Conservation (phyloP, 2,888 invertebrate species). For the Nemoura dubitans region DNA sequence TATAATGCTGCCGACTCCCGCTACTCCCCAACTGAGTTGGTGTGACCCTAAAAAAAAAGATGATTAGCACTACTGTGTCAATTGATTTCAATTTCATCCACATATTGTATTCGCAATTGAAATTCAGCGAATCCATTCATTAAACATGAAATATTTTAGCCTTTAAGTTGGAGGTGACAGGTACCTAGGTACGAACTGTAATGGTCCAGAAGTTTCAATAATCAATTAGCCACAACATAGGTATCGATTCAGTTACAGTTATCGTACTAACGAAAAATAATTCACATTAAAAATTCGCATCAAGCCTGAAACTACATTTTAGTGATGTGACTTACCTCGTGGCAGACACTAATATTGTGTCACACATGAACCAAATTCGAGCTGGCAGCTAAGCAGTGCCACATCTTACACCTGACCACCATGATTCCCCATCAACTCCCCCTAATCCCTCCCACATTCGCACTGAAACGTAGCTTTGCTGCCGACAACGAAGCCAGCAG, state of each 20-base stretch:
- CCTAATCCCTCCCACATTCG: background rate
- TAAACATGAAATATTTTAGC: background rate
- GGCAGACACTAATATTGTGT: slow-evolving; percentile 17
- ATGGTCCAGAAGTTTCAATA: slow-evolving; percentile 7
- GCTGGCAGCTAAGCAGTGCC: slow-evolving; percentile 28
- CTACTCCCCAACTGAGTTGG: background rate
- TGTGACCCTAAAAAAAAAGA: background rate
- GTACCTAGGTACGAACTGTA: background rate
- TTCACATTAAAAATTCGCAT: background rate
- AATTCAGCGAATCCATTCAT: background rate
- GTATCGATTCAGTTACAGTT: background rate
- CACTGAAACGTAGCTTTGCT: background rate
- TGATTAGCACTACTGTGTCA: background rate
- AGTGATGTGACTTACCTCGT: background rate
- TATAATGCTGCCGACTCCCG: background rate
- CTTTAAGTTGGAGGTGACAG: background rate
- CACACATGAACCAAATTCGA: background rate
- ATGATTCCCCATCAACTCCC: slow-evolving; percentile 18
- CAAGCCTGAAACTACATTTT: background rate
- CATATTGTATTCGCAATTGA: background rate
- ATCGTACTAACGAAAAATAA: background rate
- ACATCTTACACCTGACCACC: slow-evolving; percentile 39
- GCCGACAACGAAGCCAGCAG: background rate
- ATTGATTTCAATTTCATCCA: background rate
- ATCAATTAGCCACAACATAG: background rate